These are phyloP conservation scores for Dynastes grantii DNA, from an alignment of 2,888 invertebrate species.

Conservation along the genomic window DNA sequence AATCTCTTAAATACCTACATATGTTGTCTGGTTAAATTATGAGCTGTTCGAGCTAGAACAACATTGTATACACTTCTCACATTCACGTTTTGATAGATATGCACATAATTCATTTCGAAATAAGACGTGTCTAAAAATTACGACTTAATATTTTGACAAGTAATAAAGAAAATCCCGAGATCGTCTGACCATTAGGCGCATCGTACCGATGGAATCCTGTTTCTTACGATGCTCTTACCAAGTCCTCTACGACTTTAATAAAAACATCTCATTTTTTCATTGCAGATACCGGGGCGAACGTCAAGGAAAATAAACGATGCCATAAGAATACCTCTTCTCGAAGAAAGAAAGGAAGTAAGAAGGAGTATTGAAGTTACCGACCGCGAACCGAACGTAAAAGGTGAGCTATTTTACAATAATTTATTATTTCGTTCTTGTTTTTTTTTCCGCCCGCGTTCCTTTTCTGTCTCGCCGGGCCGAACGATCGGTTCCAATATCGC, in stretches of 20 bases:
- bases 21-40: too few species aligned
- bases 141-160: slow-evolving; percentile 42
- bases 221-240: background rate
- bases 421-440: slow-evolving; percentile 47
- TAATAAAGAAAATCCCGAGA: slow-evolving; percentile 25
- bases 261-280: slow-evolving; percentile 45
- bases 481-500: slow-evolving; percentile 26
- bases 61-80: background rate
- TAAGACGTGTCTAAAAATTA: slow-evolving; percentile 31
- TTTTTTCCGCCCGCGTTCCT: background rate
- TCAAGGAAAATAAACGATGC: slow-evolving; percentile 42
- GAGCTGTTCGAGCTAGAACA: too few species aligned
- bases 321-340: slow-evolving; percentile 8
- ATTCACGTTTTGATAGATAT: background rate
- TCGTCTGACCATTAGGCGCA: background rate
- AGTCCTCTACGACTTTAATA: slow-evolving; percentile 10
- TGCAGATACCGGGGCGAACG: slow-evolving; percentile 36
- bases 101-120: slow-evolving; percentile 36
- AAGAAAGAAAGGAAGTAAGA: slow-evolving; percentile 24
- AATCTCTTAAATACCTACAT: too few species aligned
- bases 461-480: background rate
- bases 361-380: slow-evolving; percentile 41
- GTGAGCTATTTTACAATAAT: slow-evolving; percentile 51
- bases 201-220: slow-evolving; percentile 21
- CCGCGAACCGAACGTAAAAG: slow-evolving; percentile 42